Evolutionary conservation across 2,113 vertebrate genomes (phyloP).

Genomic region (Colistium nudipinnis): DNA sequence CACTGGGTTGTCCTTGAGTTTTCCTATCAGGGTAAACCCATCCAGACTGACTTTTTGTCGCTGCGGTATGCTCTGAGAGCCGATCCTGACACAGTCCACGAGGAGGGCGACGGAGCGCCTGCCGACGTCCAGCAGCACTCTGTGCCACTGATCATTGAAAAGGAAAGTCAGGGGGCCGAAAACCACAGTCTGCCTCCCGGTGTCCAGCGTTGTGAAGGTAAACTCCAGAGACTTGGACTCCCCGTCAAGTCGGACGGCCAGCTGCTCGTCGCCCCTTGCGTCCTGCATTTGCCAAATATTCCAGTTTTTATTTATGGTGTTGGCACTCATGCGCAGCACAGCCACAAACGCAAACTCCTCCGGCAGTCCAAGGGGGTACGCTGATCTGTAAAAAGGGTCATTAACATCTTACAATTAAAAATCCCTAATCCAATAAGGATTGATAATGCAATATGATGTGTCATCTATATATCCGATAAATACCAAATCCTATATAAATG

Average conservation of each 20-base stretch:
- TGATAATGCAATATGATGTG: not conserved
- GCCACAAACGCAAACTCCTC: constrained; percentile 89
- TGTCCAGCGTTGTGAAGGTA: constrained; percentile 82
- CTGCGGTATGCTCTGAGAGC: constrained; percentile 80
- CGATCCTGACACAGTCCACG: constrained; percentile 85
- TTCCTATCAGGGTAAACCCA: constrained; percentile 88
- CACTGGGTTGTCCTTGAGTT: constrained; percentile 85
- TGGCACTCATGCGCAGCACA: constrained; percentile 87
- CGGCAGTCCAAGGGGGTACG: constrained; percentile 86
- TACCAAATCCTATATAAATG: too few relatives aligned
- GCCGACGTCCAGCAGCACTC: constrained; percentile 85
- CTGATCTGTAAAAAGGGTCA: constrained; percentile 77
- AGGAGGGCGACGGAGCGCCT: constrained; percentile 82
- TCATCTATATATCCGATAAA: too few relatives aligned
- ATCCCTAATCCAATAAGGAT: not conserved
- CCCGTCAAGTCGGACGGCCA: constrained; percentile 87
- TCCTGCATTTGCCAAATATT: constrained; percentile 91
- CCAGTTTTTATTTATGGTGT: constrained; percentile 86
- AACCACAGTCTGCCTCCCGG: constrained; percentile 72
- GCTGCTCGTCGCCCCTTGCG: constrained; percentile 85
- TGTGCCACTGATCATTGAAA: constrained; percentile 91
- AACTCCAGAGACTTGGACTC: constrained; percentile 85
- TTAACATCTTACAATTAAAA: not conserved
- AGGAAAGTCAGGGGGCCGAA: constrained; percentile 84
- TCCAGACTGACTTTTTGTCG: constrained; percentile 82